Conservation (phyloP, 2,888 invertebrate species). For the Andricus quercusramuli region DNA sequence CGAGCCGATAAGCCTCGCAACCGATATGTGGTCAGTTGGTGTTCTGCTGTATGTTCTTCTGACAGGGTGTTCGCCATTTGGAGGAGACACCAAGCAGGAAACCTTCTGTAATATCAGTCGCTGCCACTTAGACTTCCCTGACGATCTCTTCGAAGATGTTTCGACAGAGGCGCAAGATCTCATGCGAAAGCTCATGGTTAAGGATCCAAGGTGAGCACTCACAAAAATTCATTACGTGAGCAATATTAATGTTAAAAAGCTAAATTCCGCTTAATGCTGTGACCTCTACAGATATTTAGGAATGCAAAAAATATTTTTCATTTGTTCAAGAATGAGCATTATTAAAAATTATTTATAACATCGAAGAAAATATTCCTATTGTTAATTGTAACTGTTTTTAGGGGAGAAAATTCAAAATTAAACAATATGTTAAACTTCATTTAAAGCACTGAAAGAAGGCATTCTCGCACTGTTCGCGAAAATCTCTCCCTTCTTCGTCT, state of each 20-base stretch:
- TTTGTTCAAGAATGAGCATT: too few species aligned
- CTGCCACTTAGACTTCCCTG: constrained; percentile 95
- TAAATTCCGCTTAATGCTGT: not conserved
- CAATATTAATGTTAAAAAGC: not conserved
- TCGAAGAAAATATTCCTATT: too few species aligned
- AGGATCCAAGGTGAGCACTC: constrained; percentile 90
- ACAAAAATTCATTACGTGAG: not conserved
- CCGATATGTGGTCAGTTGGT: constrained; percentile 98
- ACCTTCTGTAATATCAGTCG: constrained; percentile 98
- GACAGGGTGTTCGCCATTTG: constrained; percentile 97
- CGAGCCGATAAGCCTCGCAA: constrained; percentile 94
- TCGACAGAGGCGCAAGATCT: constrained; percentile 94
- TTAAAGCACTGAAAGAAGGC: too few species aligned
- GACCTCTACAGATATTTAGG: not conserved
- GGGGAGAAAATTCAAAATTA: too few species aligned
- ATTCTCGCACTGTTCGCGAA: too few species aligned
- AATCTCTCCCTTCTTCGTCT: too few species aligned
- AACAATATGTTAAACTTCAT: too few species aligned
- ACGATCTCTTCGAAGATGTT: constrained; percentile 93
- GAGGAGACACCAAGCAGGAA: constrained; percentile 97
- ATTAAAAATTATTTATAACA: too few species aligned
- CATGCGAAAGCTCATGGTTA: constrained; percentile 92
- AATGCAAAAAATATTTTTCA: not conserved
- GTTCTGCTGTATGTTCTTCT: constrained; percentile 96
- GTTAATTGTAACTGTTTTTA: too few species aligned